A percentile compares a stretch with the other conserved stretches of the same genome.
Evolutionary conservation across 2,797 vertebrate genomes (phyloP).

Genomic region (Etheostoma nigrum): DNA sequence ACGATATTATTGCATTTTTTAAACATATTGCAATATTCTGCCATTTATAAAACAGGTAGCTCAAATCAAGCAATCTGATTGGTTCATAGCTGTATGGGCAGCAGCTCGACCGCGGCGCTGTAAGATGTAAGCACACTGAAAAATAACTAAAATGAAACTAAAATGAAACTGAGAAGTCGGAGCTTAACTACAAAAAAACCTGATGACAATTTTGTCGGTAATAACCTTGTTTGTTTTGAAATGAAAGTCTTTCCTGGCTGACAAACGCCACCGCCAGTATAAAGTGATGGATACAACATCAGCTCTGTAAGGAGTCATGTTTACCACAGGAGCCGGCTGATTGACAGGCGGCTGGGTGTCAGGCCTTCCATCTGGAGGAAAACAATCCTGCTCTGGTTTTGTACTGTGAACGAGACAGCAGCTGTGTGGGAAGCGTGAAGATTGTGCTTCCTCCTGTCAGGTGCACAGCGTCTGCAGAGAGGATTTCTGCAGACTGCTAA

Average conservation of each 20-base stretch:
- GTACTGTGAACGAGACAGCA: slow-evolving; percentile 58
- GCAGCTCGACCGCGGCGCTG: too few species aligned
- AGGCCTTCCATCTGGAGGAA: slow-evolving; percentile 67
- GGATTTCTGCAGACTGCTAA: not conserved
- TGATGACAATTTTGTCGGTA: too few species aligned
- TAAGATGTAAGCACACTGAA: too few species aligned
- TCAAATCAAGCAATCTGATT: too few species aligned
- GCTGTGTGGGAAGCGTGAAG: slow-evolving; percentile 62
- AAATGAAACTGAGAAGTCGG: too few species aligned
- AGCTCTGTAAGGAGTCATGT: not conserved
- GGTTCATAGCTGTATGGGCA: too few species aligned
- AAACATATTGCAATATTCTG: too few species aligned
- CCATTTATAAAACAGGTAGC: too few species aligned
- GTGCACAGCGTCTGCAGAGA: slow-evolving; percentile 33
- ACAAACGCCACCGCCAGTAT: not conserved
- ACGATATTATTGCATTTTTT: too few species aligned
- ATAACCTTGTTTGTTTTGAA: not conserved
- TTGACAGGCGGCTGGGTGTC: slow-evolving; percentile 59
- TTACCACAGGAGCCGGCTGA: slow-evolving; percentile 47
- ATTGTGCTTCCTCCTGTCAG: slow-evolving; percentile 22
- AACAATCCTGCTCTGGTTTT: slow-evolving; percentile 50
- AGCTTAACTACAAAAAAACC: too few species aligned
- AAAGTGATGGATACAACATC: not conserved
- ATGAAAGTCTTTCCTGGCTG: not conserved
- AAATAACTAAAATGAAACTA: too few species aligned